These are phyloP conservation scores for Choloepus hoffmanni DNA, from an alignment of 2,113 vertebrate genomes.

Conservation along the genomic window DNA sequence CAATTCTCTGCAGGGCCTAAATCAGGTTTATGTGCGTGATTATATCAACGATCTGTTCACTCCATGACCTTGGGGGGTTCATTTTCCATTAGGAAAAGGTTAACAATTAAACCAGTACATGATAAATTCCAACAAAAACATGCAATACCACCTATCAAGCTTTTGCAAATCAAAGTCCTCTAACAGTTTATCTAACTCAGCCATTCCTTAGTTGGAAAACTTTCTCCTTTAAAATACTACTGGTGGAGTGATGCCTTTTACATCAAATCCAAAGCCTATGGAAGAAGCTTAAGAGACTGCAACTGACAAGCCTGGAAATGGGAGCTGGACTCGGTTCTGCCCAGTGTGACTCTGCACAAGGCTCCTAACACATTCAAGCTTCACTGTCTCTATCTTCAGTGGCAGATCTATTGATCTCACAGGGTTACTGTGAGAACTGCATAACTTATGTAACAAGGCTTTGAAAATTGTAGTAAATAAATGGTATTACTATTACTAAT, in stretches of 20 bases:
- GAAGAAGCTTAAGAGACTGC: background rate
- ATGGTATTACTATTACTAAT: background rate
- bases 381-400: too few species aligned
- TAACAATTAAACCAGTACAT: background rate
- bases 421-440: background rate
- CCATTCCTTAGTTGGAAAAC: background rate
- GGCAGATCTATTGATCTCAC: background rate
- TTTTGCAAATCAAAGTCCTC: background rate
- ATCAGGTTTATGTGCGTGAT: accelerated
- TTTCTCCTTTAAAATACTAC: background rate
- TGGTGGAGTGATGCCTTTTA: too few species aligned
- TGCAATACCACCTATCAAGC: background rate
- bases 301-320: accelerated
- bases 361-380: background rate
- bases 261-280: accelerated
- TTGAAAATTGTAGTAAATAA: background rate
- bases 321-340: background rate
- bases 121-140: background rate
- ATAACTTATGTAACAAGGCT: background rate
- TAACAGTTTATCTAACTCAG: background rate
- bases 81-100: background rate
- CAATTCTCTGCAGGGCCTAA: background rate
- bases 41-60: background rate
- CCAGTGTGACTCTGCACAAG: background rate
- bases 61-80: background rate